Conservation (phyloP, 1,140 invertebrate genomes). For the Apis dorsata region DNA sequence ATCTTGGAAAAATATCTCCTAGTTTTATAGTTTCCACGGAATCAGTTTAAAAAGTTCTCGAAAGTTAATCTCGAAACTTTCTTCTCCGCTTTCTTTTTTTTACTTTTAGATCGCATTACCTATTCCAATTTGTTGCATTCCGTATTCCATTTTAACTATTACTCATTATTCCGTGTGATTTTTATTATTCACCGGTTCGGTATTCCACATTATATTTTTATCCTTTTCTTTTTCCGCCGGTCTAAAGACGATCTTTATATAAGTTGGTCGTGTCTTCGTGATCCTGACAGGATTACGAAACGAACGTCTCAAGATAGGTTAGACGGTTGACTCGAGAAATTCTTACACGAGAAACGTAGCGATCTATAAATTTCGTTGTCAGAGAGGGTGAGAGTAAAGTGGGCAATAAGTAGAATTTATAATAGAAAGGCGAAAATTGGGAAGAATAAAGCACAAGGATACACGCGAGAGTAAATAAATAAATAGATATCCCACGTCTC, state of each 20-base stretch:
- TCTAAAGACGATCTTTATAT: not conserved
- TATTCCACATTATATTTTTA: not conserved
- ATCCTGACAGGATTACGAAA: not conserved
- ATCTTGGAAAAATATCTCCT: not conserved
- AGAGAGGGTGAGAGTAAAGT: no score
- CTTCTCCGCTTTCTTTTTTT: not conserved
- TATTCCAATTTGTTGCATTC: not conserved
- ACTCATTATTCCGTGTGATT: not conserved
- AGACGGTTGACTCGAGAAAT: not conserved
- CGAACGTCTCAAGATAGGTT: not conserved
- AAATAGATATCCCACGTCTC: no score
- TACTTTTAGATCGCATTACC: no score
- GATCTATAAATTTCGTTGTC: no score
- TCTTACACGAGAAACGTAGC: no score
- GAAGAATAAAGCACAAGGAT: no score
- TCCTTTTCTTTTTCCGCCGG: not conserved
- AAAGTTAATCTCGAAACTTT: not conserved
- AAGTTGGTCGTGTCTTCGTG: not conserved
- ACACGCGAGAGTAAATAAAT: no score
- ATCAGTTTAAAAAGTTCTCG: not conserved
- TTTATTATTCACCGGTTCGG: not conserved
- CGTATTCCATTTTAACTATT: not conserved
- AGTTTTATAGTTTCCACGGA: not conserved
- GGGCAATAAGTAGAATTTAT: no score
- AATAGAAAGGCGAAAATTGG: no score